These are phyloP conservation scores for Embiotoca jacksoni DNA, from an alignment of 2,113 vertebrate species.

Conservation along the genomic window DNA sequence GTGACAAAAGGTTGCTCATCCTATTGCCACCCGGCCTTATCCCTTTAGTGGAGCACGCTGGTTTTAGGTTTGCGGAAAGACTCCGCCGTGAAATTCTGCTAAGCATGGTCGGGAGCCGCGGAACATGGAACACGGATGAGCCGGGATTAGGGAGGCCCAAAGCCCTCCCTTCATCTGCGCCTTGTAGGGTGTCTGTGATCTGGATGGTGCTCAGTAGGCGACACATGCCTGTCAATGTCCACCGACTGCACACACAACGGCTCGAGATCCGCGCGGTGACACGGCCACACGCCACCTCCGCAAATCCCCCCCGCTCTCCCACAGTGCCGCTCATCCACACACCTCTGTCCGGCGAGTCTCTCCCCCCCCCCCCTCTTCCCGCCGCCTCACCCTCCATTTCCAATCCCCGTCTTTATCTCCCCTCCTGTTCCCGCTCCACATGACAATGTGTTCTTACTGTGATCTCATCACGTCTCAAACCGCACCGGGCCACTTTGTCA, in stretches of 20 bases:
- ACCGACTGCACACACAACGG: slow-evolving; percentile 55
- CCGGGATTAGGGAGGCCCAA: slow-evolving; percentile 80
- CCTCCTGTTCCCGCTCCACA: slow-evolving; percentile 56
- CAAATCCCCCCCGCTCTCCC: slow-evolving; percentile 72
- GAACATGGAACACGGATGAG: slow-evolving; percentile 82
- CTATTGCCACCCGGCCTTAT: slow-evolving; percentile 76
- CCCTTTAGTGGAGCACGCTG: slow-evolving; percentile 71
- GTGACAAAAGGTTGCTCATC: slow-evolving; percentile 78
- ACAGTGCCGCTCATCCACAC: slow-evolving; percentile 59
- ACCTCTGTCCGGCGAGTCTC: slow-evolving; percentile 38
- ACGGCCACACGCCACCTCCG: slow-evolving; percentile 55
- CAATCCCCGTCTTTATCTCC: slow-evolving; percentile 54
- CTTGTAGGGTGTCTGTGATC: slow-evolving; percentile 81
- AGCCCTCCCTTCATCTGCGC: slow-evolving; percentile 74
- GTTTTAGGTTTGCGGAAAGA: slow-evolving; percentile 78
- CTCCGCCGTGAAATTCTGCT: slow-evolving; percentile 82
- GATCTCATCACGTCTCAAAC: slow-evolving; percentile 60
- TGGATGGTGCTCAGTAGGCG: slow-evolving; percentile 76
- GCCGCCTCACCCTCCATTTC: slow-evolving; percentile 17
- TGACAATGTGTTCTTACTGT: slow-evolving; percentile 51
- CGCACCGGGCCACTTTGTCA: slow-evolving; percentile 38
- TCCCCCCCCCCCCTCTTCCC: not conserved
- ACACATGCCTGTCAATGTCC: slow-evolving; percentile 78
- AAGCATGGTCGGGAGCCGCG: slow-evolving; percentile 75
- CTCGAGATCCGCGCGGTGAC: slow-evolving; percentile 42